Evolutionary conservation across 64 coral and sea anemone genomes (phyloP), one percentile per base, ranked within the genome.

Genomic region (Astreopora myriophthalma): DNA sequence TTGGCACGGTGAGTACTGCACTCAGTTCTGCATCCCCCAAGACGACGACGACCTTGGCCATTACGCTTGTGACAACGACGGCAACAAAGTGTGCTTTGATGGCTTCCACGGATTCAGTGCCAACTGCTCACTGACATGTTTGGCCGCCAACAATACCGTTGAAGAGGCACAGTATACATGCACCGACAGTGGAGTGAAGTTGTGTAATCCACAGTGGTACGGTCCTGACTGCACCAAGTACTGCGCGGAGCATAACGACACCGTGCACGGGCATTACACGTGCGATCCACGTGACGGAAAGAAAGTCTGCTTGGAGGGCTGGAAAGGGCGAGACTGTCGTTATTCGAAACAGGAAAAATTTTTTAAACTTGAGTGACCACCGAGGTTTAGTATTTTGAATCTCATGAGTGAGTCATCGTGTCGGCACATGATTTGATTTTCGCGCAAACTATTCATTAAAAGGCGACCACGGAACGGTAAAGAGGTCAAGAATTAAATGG

Each of bases 261-360:
- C 33, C 8, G 16, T 31, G 0, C 6, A 86, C 19, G 80, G 86
- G 20, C 72, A 96, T 61, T 96, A 96, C 66, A 73, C 69, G 49
- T 96, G 95, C 76, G 46, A 93, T 31, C 42, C 52, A 19, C 70
- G 61, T 25, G 87, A 91, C 26, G 95, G 95, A 34, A 75, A 5
- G 31, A 96, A 96, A 74, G 40, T 89, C 3, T 96, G 95, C 48
- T 27, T 84, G 39, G 20, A 39, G 4, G 34, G 75, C 27, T 93
- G 91, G 85, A 31, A 93, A 70, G 95, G 95, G 27, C 55, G 28
- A 17, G 84, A 96, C 48, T 96, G 94, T 24, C 73, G 86, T 22
- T 78, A 49, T 61, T 61, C 67, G 14, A 48, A n/a, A 35, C 30
- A 17, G 8, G 20, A 14, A 1, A 22, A 3, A 9, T 8, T 57